phyloP scores from a whole-genome alignment of 2,797 vertebrate species.

The Poliocrania exsul region DNA sequence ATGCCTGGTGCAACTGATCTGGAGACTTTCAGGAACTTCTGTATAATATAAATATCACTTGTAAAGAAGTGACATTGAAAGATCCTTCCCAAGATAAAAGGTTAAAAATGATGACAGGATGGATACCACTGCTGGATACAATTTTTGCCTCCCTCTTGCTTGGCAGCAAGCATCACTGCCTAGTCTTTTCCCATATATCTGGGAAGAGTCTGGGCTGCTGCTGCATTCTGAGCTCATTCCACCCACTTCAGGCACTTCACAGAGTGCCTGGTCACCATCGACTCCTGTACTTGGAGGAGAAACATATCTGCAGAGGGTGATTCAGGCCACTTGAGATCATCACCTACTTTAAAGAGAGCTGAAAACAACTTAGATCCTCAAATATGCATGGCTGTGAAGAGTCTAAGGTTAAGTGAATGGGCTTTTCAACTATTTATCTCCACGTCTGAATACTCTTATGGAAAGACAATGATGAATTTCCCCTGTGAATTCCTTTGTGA shows the following conservation, averaged over 20 bases:
- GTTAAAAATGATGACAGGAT: neutral
- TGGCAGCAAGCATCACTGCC: neutral
- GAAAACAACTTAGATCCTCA: neutral
- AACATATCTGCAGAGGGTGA: neutral
- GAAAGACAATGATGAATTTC: neutral
- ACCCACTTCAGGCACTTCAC: neutral
- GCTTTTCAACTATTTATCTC: neutral
- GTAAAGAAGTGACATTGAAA: neutral
- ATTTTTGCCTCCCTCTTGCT: neutral
- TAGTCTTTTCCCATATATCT: neutral
- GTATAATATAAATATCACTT: neutral
- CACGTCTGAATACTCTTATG: fast-evolving
- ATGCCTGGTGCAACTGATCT: fast-evolving
- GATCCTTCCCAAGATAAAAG: neutral
- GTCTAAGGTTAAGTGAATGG: neutral
- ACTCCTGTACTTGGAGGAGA: neutral
- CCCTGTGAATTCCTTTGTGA: neutral
- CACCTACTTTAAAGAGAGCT: neutral
- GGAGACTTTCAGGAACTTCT: neutral
- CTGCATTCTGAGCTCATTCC: neutral
- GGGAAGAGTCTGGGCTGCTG: neutral
- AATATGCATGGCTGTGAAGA: neutral
- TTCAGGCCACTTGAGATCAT: slow-evolving; percentile 1
- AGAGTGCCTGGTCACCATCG: neutral
- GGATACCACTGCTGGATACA: neutral